Percentiles rank a stretch among this genome's conserved stretches.
These are phyloP conservation scores for Cristatella mucedo DNA, from an alignment of 2,888 invertebrate genomes.

Conservation along the genomic window DNA sequence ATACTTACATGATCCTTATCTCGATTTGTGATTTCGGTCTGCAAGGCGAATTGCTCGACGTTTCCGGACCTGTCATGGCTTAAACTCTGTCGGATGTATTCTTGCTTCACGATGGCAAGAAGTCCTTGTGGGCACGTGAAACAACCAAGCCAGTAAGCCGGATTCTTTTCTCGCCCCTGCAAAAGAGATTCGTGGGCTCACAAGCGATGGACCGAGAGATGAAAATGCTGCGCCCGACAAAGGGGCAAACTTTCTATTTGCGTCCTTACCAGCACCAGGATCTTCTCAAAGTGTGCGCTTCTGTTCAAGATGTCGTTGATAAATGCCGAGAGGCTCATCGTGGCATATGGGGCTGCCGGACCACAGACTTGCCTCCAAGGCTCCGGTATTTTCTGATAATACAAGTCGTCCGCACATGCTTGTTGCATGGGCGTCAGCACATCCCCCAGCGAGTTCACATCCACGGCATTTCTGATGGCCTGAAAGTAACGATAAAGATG, in stretches of 20 bases:
- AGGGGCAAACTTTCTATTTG: neutral
- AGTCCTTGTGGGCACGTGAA: conserved; percentile 35
- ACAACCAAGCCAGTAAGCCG: conserved; percentile 36
- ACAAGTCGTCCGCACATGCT: conserved; percentile 28
- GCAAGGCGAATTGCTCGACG: conserved; percentile 32
- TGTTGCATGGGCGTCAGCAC: conserved; percentile 23
- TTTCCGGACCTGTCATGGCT: conserved; percentile 25
- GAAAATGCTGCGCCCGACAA: neutral
- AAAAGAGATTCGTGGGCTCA: conserved; percentile 6
- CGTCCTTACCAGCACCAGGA: conserved; percentile 21
- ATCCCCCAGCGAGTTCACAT: conserved; percentile 27
- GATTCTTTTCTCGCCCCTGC: conserved; percentile 37
- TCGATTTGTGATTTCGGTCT: conserved; percentile 36
- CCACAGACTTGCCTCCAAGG: conserved; percentile 31
- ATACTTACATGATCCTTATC: conserved; percentile 37
- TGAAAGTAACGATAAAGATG: too few species aligned
- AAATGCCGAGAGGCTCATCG: conserved; percentile 28
- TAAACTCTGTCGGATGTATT: conserved; percentile 21
- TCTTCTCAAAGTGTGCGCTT: conserved; percentile 34
- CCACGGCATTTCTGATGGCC: conserved; percentile 29
- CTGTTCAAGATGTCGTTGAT: conserved; percentile 28
- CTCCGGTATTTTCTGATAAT: conserved; percentile 29
- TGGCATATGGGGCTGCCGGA: conserved; percentile 28
- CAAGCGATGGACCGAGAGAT: too few species aligned
- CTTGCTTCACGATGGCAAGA: conserved; percentile 33